These are phyloP conservation scores for Trissonchulus latispiculum DNA, from an alignment of 2,888 invertebrate species.

Conservation along the genomic window DNA sequence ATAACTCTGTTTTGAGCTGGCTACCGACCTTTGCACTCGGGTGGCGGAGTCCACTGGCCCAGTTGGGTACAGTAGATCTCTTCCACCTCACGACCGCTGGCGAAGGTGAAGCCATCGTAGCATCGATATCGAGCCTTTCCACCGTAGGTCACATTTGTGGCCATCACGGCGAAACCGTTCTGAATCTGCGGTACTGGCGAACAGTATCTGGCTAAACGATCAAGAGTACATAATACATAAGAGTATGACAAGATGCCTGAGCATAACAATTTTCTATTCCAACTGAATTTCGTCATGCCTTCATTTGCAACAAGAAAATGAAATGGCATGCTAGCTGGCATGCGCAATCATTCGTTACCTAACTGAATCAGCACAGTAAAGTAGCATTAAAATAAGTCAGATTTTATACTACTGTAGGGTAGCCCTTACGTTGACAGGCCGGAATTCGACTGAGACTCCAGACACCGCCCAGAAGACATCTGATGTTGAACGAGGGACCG, in stretches of 20 bases:
- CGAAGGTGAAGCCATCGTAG: constrained; percentile 87
- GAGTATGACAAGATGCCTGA: too few species aligned
- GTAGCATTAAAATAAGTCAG: too few species aligned
- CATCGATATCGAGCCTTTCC: constrained; percentile 91
- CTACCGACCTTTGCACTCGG: constrained; percentile 40
- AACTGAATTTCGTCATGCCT: too few species aligned
- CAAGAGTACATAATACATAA: constrained; percentile 15
- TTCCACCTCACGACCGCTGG: constrained; percentile 55
- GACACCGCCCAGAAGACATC: constrained; percentile 38
- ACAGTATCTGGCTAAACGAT: constrained; percentile 58
- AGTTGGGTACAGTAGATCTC: constrained; percentile 39
- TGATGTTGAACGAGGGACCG: constrained; percentile 35
- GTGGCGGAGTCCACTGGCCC: constrained; percentile 38
- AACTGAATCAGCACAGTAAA: too few species aligned
- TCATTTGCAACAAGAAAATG: background rate
- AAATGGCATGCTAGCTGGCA: background rate
- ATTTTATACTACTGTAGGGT: too few species aligned
- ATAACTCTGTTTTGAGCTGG: too few species aligned
- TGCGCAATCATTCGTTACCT: too few species aligned
- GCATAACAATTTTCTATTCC: too few species aligned
- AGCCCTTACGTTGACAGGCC: constrained; percentile 42
- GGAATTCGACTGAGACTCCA: constrained; percentile 38
- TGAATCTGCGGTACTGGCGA: constrained; percentile 95
- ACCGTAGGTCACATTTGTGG: constrained; percentile 84
- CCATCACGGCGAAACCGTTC: constrained; percentile 89